Evolutionary conservation across 2,113 vertebrate species (phyloP).

Genomic region (Platycercus adscitus): DNA sequence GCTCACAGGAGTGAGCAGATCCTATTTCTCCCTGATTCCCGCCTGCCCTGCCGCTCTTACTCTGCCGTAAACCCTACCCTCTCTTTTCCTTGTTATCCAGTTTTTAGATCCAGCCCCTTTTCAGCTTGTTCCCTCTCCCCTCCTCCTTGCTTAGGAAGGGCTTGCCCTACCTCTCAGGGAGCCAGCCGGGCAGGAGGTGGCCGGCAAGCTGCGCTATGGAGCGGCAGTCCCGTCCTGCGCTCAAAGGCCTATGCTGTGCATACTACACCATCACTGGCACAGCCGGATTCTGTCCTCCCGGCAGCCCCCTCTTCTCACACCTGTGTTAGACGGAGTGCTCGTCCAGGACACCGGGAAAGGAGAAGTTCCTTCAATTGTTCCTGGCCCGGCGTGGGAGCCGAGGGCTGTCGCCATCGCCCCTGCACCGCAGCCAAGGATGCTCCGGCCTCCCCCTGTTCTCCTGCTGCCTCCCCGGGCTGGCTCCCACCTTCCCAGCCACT

Average conservation of each 20-base stretch:
- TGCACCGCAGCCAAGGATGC: background rate
- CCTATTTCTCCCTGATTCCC: background rate
- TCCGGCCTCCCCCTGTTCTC: background rate
- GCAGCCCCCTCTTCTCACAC: background rate
- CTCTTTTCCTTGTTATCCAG: background rate
- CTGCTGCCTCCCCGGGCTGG: background rate
- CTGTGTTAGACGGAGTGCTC: background rate
- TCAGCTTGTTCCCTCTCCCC: background rate
- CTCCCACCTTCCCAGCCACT: background rate
- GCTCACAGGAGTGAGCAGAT: background rate
- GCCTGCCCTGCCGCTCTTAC: background rate
- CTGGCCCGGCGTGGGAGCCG: background rate
- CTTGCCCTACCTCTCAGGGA: background rate
- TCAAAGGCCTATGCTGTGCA: background rate
- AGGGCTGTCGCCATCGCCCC: background rate
- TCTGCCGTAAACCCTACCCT: background rate
- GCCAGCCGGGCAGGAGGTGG: background rate
- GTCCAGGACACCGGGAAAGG: background rate
- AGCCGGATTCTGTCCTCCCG: background rate
- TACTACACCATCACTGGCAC: background rate
- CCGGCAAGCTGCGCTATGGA: background rate
- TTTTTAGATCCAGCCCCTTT: background rate
- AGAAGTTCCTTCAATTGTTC: constrained; percentile 47
- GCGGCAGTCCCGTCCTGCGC: background rate
- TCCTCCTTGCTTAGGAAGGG: background rate